These are phyloP conservation scores for Leptopilina boulardi DNA, from an alignment of 1,140 invertebrate species.

Conservation along the genomic window DNA sequence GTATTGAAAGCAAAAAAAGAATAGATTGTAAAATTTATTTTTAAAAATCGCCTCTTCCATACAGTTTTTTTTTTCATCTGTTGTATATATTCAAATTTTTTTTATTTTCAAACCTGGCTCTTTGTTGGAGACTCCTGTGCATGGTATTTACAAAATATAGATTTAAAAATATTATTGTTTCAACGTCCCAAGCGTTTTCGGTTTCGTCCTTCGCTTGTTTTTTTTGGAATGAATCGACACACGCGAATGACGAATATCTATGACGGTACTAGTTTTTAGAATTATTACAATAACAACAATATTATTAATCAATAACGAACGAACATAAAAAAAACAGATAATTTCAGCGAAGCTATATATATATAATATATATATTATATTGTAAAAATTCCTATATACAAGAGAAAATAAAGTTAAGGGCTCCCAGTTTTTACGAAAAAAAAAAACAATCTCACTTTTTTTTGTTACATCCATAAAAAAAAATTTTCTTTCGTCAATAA, in stretches of 20 bases:
- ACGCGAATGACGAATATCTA: slow-evolving; percentile 17
- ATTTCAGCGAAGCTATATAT: slow-evolving; percentile 68
- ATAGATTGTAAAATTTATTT: slow-evolving; percentile 15
- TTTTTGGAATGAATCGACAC: not conserved
- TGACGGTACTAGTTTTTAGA: slow-evolving; percentile 36
- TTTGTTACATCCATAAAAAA: not conserved
- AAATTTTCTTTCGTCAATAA: not conserved
- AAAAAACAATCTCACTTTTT: not conserved
- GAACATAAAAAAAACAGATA: slow-evolving; percentile 55
- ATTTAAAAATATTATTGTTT: slow-evolving; percentile 3
- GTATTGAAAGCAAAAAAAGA: slow-evolving; percentile 44
- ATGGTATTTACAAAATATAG: slow-evolving; percentile 12
- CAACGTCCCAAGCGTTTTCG: not conserved
- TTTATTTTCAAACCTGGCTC: not conserved
- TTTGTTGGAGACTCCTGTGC: slow-evolving; percentile 4
- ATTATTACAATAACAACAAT: slow-evolving; percentile 39
- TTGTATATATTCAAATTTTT: slow-evolving; percentile 11
- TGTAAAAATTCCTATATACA: slow-evolving; percentile 73
- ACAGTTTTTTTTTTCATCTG: not conserved
- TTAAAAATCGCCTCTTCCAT: not conserved
- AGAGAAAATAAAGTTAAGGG: slow-evolving; percentile 70
- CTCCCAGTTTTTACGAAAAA: slow-evolving; percentile 70
- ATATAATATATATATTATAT: slow-evolving; percentile 62
- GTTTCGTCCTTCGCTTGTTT: slow-evolving; percentile 11
- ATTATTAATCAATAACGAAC: slow-evolving; percentile 54